Conservation (phyloP, 2,888 invertebrate genomes). For the Eretmocerus hayati region DNA sequence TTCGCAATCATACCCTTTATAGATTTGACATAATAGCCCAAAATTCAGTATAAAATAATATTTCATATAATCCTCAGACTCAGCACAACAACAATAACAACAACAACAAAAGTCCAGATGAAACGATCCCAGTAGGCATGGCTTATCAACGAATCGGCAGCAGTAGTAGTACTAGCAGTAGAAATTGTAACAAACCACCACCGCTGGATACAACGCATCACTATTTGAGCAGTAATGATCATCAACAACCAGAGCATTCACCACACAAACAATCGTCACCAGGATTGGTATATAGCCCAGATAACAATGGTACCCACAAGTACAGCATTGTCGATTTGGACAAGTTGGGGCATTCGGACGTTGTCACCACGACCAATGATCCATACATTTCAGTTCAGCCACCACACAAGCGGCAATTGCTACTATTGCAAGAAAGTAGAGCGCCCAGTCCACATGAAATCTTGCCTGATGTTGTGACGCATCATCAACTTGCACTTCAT, state of each 20-base stretch:
- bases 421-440: slow-evolving; percentile 13
- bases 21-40: too few relatives aligned
- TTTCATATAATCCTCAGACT: too few relatives aligned
- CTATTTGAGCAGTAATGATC: slow-evolving; percentile 2
- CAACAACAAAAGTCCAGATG: slow-evolving; percentile 19
- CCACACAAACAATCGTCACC: slow-evolving; percentile 19
- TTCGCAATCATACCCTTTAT: too few relatives aligned
- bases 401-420: slow-evolving; percentile 19
- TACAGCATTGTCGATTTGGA: slow-evolving; percentile 45
- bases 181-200: slow-evolving; percentile 11
- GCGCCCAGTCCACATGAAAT: slow-evolving; percentile 13
- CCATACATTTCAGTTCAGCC: too few relatives aligned
- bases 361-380: slow-evolving; percentile 32
- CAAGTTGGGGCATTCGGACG: slow-evolving; percentile 32
- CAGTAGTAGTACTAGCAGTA: too few relatives aligned
- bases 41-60: too few relatives aligned
- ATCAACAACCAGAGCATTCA: slow-evolving; percentile 1
- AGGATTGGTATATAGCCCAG: slow-evolving; percentile 11
- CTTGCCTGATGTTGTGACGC: slow-evolving; percentile 1
- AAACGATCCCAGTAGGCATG: slow-evolving; percentile 5
- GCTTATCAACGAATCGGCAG: slow-evolving; percentile 12
- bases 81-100: too few relatives aligned
- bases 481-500: slow-evolving; percentile 13
- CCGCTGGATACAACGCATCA: slow-evolving; percentile 5
- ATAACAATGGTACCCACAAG: slow-evolving; percentile 25